Evolutionary conservation across 2,797 vertebrate genomes (phyloP), one percentile per base, ranked within the genome.

Genomic region (Brachyrhaphis roseni): DNA sequence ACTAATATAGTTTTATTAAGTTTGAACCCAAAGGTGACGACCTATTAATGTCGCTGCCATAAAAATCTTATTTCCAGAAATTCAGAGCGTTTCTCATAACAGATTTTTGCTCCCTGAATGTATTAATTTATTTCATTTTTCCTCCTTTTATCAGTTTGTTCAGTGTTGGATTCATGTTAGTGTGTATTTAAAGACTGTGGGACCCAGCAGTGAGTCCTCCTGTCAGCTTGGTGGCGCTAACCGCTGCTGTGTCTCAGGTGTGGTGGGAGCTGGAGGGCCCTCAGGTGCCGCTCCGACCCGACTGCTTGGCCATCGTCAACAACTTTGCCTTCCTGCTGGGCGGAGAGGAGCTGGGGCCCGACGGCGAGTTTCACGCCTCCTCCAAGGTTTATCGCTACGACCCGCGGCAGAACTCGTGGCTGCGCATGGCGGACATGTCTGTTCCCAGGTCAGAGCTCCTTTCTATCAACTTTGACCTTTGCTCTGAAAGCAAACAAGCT

Each of bases 251-350:
- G 31, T 95, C 95, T 41, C 96, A 98, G 92, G 97, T 99, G 90
- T 99, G 98, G 98, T 99, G 98, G 98, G 98, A 99, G 86, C 93
- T 99, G 82, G 98, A 99, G 90, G 98, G 98, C 5, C 98, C 98
- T 72, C 98, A 99, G 95, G 98, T 99, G 86, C 98, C 98, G 39
- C 94, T 99, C 28, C 95, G 98, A 31, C 98, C 98, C 0, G 98
- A 99, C 94, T 99, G 98, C 89, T 95, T 99, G 90, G 98, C 98
- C 23, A 99, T 99, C 45, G 96, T 99, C 74, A 99, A 99, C 94
- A 99, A 99, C 93, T 99, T 99, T 34, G 97, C 98, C 83, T 99
- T 99, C 94, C 93, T 99, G 73, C 87, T 99, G 93, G 98, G 98
- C 0, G 98, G 98, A 62, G 98, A 99, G 95, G 98, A 99, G 89